These are phyloP conservation scores for Vanacampus margaritifer DNA, from an alignment of 2,113 vertebrate genomes.

Conservation along the genomic window DNA sequence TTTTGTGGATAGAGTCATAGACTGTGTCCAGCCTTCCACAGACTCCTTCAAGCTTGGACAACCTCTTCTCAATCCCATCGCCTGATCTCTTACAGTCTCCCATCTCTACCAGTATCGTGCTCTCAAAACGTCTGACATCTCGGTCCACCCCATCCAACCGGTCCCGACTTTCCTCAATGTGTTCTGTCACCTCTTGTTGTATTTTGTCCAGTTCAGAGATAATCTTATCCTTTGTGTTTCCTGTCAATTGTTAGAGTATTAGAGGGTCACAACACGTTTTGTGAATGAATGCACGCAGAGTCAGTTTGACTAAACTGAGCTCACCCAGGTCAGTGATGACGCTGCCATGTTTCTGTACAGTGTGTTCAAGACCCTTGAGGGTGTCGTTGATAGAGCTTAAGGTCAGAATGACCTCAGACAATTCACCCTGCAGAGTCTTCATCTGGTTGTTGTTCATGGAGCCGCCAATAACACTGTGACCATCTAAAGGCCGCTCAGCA, in stretches of 20 bases:
- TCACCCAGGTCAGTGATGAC: slow-evolving; percentile 78
- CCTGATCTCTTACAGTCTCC: slow-evolving; percentile 68
- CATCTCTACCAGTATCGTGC: slow-evolving; percentile 65
- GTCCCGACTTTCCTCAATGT: slow-evolving; percentile 76
- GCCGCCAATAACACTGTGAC: slow-evolving; percentile 82
- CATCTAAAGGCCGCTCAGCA: slow-evolving; percentile 77
- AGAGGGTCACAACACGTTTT: not conserved
- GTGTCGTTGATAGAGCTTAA: slow-evolving; percentile 87
- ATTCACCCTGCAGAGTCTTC: slow-evolving; percentile 79
- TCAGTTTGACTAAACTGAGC: not conserved
- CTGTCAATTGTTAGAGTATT: slow-evolving; percentile 19
- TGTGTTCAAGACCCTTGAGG: slow-evolving; percentile 80
- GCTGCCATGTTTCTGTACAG: slow-evolving; percentile 81
- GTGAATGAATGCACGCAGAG: too few relatives aligned
- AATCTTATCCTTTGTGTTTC: slow-evolving; percentile 84
- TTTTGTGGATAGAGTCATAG: slow-evolving; percentile 76
- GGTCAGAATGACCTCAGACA: slow-evolving; percentile 78
- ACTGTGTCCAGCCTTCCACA: slow-evolving; percentile 81
- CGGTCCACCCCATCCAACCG: slow-evolving; percentile 70
- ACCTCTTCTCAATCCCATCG: slow-evolving; percentile 79
- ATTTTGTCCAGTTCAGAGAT: slow-evolving; percentile 89
- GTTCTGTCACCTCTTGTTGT: slow-evolving; percentile 80
- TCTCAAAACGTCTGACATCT: slow-evolving; percentile 67
- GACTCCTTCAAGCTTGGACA: slow-evolving; percentile 84
- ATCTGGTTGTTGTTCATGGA: slow-evolving; percentile 73